Evolutionary conservation across 2,797 vertebrate species (phyloP).

Genomic region (Enteromius viviparus): DNA sequence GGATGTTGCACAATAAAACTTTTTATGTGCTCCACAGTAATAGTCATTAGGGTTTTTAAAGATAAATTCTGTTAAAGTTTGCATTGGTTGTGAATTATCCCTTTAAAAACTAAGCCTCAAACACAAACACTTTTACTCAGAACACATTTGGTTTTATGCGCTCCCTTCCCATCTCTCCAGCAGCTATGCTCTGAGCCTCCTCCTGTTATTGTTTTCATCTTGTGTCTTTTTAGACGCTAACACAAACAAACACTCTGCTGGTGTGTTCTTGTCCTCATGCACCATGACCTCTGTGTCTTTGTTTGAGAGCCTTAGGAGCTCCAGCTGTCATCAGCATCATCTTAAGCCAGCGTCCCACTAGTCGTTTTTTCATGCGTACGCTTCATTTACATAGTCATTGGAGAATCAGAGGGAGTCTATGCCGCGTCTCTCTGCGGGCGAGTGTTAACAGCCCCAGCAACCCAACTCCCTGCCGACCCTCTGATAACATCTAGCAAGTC

Average conservation of each 20-base stretch:
- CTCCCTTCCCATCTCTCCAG: slow-evolving; percentile 33
- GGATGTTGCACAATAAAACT: not conserved
- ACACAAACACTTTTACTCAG: slow-evolving; percentile 2
- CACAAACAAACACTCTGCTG: slow-evolving; percentile 42
- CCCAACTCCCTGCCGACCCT: slow-evolving; percentile 24
- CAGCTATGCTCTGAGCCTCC: slow-evolving; percentile 39
- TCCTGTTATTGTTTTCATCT: slow-evolving; percentile 46
- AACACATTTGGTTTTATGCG: slow-evolving; percentile 31
- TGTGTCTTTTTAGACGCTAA: slow-evolving; percentile 40
- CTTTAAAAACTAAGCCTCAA: not conserved
- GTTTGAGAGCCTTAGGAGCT: slow-evolving; percentile 53
- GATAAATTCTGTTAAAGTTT: not conserved
- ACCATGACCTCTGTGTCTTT: slow-evolving; percentile 41
- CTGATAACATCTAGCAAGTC: slow-evolving; percentile 29
- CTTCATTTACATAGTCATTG: slow-evolving; percentile 36
- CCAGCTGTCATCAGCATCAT: slow-evolving; percentile 55
- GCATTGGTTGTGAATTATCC: not conserved
- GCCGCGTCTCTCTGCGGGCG: slow-evolving; percentile 2
- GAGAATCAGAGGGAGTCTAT: slow-evolving; percentile 25
- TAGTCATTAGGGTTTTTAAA: not conserved
- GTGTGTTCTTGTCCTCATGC: slow-evolving; percentile 31
- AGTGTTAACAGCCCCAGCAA: slow-evolving; percentile 22
- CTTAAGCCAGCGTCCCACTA: slow-evolving; percentile 14
- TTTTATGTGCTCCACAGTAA: not conserved
- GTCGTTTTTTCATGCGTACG: slow-evolving; percentile 5